Evolutionary conservation across 2,797 vertebrate genomes (phyloP).

Genomic region (Chelidonichthys spinosus): DNA sequence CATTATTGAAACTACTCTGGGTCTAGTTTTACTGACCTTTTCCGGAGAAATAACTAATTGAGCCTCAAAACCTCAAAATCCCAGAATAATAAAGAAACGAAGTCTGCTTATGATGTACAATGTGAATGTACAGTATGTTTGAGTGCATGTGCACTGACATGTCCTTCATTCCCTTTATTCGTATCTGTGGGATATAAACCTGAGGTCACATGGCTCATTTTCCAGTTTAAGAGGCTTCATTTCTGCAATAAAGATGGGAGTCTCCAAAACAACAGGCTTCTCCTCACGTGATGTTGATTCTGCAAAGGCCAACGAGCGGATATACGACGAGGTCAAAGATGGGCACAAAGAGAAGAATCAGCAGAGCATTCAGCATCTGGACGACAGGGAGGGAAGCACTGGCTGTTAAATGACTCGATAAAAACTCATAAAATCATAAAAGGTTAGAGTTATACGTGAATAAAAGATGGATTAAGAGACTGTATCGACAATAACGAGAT

Average conservation of each 20-base stretch:
- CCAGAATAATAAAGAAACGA: not conserved
- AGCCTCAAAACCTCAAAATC: not conserved
- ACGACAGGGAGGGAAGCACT: conserved; percentile 45
- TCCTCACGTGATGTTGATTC: conserved; percentile 94
- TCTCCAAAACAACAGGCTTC: conserved; percentile 9
- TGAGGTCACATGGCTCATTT: conserved; percentile 10
- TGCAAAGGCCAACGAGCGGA: conserved; percentile 88
- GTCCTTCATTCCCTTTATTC: not conserved
- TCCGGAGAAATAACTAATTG: no score
- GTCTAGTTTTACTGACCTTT: no score
- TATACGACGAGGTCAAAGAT: conserved; percentile 95
- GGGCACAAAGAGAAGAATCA: conserved; percentile 95
- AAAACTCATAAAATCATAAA: conserved; percentile 65
- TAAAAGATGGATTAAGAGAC: conserved; percentile 9
- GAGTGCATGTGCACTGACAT: no score
- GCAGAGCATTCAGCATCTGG: conserved; percentile 94
- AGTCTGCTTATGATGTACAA: no score
- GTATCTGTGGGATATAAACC: not conserved
- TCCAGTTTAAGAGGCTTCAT: conserved; percentile 22
- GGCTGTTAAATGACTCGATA: conserved; percentile 46
- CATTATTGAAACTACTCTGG: no score
- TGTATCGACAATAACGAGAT: conserved; percentile 22
- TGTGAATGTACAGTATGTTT: no score
- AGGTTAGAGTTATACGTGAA: conserved; percentile 2
- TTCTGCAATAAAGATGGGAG: conserved; percentile 28